Base-by-base conservation (phyloP, 2,797 vertebrate species). In the Bovichtus diacanthus region DNA sequence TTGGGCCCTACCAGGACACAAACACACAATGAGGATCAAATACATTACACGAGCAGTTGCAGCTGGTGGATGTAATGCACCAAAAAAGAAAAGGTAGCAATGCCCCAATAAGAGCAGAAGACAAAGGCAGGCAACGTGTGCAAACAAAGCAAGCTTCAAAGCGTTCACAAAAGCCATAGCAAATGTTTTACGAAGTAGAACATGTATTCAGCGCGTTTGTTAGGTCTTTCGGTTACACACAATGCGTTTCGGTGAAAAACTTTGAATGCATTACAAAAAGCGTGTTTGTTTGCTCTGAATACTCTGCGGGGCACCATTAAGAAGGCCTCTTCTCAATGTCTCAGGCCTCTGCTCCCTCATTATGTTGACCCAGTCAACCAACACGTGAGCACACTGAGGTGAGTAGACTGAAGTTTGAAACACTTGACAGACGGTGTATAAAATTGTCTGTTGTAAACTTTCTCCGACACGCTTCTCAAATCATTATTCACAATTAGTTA, bases 401-500 rank as follows among this genome's bases (percentile, higher is more conserved):
- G 61, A 63, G 67, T 10, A 34, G 49, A 55, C 38, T 46, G 3
- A 21, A 38, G 47, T 74, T 56, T 41, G 54, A 77, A 75, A 74
- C 64, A 46, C 58, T 61, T 39, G 34, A 78, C 39, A 44, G 50
- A 23, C 38, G 21, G 43, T 29, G 41, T 41, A 29, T 41, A 53
- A 41, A 74, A 56, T 49, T 50, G 47, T 68, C 62, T 19, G 58
- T 54, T 54, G 67, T 72, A 39, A 77, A 66, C 69, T 4, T 49
- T 15, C 62, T 66, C 13, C 3, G 6, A 66, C 70, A 25, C 18
- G 1, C 65, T 58, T 38, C 41, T 74, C 36, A 29, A 50, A 73
- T 63, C 23, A 80, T 86, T 71, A 72, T 46, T 76, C 74, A 51
- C 77, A 78, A 76, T 82, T 70, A 84, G 31, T 74, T n/a, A 23